Evolutionary conservation across 1,140 invertebrate species (phyloP), one percentile per base, ranked within the genome.

Genomic region (Saccostrea glomerata): DNA sequence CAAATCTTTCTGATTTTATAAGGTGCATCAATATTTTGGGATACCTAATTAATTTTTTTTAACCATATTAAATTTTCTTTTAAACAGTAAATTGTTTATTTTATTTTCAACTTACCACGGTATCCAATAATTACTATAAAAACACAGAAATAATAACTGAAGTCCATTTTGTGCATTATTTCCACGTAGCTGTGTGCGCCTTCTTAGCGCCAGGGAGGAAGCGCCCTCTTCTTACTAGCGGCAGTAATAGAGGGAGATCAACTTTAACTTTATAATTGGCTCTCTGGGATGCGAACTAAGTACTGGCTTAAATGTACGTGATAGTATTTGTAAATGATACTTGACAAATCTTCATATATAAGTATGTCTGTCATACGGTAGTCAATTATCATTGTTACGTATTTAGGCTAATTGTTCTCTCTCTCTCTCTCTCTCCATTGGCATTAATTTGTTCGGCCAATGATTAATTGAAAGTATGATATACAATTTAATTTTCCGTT

Each of bases 191-290:
- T 23, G 20, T n/a, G 15, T 77, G 23, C 25, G 70, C 23, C 70
- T 11, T 77, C 30, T 77, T 30, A 77, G 6, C 30, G 12, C 23
- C 9, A 36, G 30, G 70, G 13, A 30, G 70, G 70, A 77, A 77
- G 70, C 25, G 13, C 0, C 11, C 70, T 25, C 70, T 77, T 77
- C 23, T 77, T 25, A 15, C 13, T 30, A 77, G 70, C 47, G 47
- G 47, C 47, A 47, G 47, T 9, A 47, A 47, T 47, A 47, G 47
- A 47, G n/a, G n/a, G 70, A 73, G 23, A 30, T 11, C 70, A 36
- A 73, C 70, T 73, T 60, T 60, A 30, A 30, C 23, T 73, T 73
- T 36, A 73, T 73, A 73, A 73, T 73, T 73, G 70, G 70, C 25
- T 36, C 70, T 73, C 15, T 23, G 25, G 9, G 70, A 73, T 73